These are phyloP conservation scores for Aphidius gifuensis DNA, from an alignment of 1,140 invertebrate species.

Conservation along the genomic window DNA sequence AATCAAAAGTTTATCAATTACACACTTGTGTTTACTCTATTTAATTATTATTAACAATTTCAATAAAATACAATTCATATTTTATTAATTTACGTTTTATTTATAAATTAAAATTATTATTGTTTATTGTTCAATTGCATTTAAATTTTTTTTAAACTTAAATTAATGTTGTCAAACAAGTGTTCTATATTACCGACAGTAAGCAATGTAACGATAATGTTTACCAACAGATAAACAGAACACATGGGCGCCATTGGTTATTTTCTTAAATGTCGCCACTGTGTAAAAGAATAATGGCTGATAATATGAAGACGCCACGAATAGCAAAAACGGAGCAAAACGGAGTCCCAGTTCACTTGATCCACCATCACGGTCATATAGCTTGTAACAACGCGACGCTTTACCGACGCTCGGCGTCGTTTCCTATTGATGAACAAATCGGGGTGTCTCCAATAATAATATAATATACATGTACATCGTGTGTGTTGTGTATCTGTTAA, in stretches of 20 bases:
- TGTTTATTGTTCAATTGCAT: too few species aligned
- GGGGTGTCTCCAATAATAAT: conserved; percentile 17
- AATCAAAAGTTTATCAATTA: too few species aligned
- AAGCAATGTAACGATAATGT: too few species aligned
- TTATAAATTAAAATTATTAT: too few species aligned
- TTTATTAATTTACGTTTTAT: too few species aligned
- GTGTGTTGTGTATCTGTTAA: too few species aligned
- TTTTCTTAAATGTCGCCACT: conserved; percentile 4
- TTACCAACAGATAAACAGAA: background rate
- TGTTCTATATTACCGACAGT: too few species aligned
- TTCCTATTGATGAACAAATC: conserved; percentile 26
- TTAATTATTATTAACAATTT: too few species aligned
- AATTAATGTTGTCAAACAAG: too few species aligned
- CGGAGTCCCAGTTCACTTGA: conserved; percentile 13
- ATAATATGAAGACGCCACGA: conserved; percentile 20
- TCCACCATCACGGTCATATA: conserved; percentile 47
- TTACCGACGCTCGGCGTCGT: conserved; percentile 54
- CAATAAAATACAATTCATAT: too few species aligned
- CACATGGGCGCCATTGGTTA: conserved; percentile 1
- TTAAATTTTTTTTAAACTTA: too few species aligned
- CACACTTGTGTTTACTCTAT: too few species aligned
- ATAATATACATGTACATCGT: background rate
- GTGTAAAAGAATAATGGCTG: background rate
- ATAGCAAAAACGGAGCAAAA: conserved; percentile 10
- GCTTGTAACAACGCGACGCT: conserved; percentile 39